Base-by-base conservation (phyloP, 2,113 vertebrate genomes). In the Pteruthius melanotis region DNA sequence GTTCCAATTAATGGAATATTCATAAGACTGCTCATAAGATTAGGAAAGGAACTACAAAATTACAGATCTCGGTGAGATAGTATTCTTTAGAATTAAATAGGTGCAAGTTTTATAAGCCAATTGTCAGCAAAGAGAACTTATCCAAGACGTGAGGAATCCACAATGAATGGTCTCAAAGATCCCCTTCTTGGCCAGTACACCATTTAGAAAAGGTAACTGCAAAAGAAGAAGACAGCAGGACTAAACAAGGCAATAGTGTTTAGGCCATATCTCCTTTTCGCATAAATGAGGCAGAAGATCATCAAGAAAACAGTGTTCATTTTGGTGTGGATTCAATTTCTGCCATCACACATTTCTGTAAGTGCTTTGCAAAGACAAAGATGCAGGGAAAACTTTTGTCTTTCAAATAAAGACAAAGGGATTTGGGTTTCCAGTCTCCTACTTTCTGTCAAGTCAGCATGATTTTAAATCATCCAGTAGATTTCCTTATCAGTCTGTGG, bases 311-410 rank as follows among this genome's bases (percentile, higher is more conserved):
- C 3, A 2, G 31, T 64, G 16, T 76, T 89, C 23, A 19, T 94
- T 93, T 89, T 87, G 39, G 15, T 40, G 23, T 64, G 61, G 85
- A 69, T 85, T 94, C 42, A 76, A 88, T 93, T 91, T 95, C 68
- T 71, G 21, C 33, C 49, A 16, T 30, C 1, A 7, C 22, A 42
- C 19, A 10, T 79, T 89, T 83, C 89, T 71, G 35, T 83, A 33
- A 57, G 72, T 64, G 15, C 33, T 93, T 90, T 88, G 71, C 68
- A 64, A 89, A 89, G 74, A 56, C 47, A 66, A 85, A 75, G 71
- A 56, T 35, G 21, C 18, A 31, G 52, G 31, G 26, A 11, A 76
- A 93, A 79, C 8, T 72, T 72, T 26, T 76, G 33, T 50, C 50
- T 93, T 94, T 94, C 35, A 63, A 49, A 87, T 35, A 68, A 35